Percentiles rank a stretch among this genome's conserved stretches.
phyloP scores from a whole-genome alignment of 2,888 invertebrate species.

The Andrena trimmerana region DNA sequence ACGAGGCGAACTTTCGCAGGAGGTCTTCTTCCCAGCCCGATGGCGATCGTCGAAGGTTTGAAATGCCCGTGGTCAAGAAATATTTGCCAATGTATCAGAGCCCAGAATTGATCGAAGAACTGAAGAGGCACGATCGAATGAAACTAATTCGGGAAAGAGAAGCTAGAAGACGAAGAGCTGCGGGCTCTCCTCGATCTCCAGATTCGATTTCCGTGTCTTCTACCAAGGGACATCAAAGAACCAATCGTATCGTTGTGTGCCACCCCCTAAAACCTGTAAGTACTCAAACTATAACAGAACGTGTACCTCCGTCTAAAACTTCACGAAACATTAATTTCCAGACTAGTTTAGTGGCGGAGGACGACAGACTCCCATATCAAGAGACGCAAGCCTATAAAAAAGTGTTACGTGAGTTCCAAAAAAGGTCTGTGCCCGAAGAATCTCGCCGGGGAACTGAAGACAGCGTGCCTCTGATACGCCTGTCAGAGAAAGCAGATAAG shows the following conservation, averaged over 20 bases:
- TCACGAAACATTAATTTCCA: neutral
- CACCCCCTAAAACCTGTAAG: conserved; percentile 14
- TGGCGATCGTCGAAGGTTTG: conserved; percentile 12
- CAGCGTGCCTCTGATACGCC: conserved; percentile 20
- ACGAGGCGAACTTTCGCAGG: neutral
- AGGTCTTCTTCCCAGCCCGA: neutral
- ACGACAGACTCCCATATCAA: conserved; percentile 68
- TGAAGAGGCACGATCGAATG: conserved; percentile 72
- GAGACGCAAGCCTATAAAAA: conserved; percentile 71
- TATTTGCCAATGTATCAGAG: conserved; percentile 72
- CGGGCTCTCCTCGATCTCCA: neutral
- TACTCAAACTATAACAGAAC: neutral
- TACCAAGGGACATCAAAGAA: neutral
- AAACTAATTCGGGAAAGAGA: conserved; percentile 69
- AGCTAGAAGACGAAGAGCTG: conserved; percentile 33
- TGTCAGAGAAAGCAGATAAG: conserved; percentile 59
- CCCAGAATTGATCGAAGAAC: conserved; percentile 72
- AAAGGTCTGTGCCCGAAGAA: conserved; percentile 35
- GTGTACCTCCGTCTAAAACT: neutral
- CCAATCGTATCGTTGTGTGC: neutral
- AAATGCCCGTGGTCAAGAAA: conserved; percentile 69
- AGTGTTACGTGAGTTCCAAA: conserved; percentile 69
- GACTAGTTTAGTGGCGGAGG: conserved; percentile 15
- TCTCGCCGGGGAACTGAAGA: conserved; percentile 13
- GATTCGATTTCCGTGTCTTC: neutral